phyloP scores from a whole-genome alignment of 1,140 invertebrate species.

The Eriosoma lanigerum region DNA sequence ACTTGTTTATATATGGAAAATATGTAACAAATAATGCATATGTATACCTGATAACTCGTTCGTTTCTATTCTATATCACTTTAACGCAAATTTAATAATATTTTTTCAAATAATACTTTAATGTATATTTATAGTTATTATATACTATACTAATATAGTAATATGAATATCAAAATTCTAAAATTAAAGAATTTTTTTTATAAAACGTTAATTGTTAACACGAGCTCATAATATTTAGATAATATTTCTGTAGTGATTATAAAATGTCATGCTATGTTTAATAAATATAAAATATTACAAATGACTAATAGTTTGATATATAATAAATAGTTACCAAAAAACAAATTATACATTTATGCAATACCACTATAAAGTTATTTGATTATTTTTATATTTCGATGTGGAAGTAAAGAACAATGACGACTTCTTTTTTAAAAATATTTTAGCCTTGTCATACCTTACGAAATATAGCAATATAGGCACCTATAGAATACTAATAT shows the following conservation, averaged over 20 bases:
- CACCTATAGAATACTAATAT: slow-evolving; percentile 20
- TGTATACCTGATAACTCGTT: background rate
- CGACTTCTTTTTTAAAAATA: background rate
- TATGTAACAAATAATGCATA: slow-evolving; percentile 3
- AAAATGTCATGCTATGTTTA: too few species aligned
- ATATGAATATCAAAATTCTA: too few species aligned
- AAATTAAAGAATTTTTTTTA: too few species aligned
- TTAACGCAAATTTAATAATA: background rate
- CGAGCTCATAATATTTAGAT: too few species aligned
- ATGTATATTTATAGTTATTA: background rate
- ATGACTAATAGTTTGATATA: too few species aligned
- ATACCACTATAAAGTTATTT: background rate
- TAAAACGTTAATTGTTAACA: too few species aligned
- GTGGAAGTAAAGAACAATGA: background rate
- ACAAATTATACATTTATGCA: background rate
- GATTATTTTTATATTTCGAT: background rate
- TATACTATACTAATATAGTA: background rate
- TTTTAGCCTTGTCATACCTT: slow-evolving; percentile 31
- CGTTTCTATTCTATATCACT: background rate
- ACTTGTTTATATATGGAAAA: slow-evolving; percentile 36
- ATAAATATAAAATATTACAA: too few species aligned
- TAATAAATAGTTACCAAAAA: too few species aligned
- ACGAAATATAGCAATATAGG: background rate
- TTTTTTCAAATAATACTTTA: background rate
- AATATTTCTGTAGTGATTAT: too few species aligned